Conservation (phyloP, 2,113 vertebrate species). For the Hippocampus guttulatus region DNA sequence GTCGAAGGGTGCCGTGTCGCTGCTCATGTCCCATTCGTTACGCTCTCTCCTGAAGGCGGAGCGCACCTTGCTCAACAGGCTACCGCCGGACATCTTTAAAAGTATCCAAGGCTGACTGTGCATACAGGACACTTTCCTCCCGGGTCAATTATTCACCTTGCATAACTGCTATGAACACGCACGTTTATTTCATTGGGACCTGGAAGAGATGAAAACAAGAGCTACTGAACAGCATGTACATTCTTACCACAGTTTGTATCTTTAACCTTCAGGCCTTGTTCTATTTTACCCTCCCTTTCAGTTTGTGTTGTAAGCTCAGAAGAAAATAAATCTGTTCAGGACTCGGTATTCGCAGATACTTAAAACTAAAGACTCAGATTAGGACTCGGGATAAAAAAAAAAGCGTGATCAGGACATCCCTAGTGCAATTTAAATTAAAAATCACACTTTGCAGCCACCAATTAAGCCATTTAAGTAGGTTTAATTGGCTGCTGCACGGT, state of each 20-base stretch:
- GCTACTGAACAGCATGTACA: background rate
- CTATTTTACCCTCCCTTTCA: background rate
- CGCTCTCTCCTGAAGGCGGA: slow-evolving; percentile 72
- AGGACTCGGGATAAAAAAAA: too few species aligned
- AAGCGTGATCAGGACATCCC: too few species aligned
- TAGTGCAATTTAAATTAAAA: too few species aligned
- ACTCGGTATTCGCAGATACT: too few species aligned
- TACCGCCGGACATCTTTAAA: slow-evolving; percentile 75
- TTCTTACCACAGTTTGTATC: background rate
- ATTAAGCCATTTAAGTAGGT: too few species aligned
- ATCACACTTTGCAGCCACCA: too few species aligned
- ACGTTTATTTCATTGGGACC: slow-evolving; percentile 11
- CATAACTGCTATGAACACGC: background rate
- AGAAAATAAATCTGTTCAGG: too few species aligned
- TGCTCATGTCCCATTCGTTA: slow-evolving; percentile 74
- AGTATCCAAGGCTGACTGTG: background rate
- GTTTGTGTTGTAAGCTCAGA: background rate
- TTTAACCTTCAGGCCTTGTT: background rate
- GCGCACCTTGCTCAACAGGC: slow-evolving; percentile 75
- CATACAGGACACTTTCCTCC: background rate
- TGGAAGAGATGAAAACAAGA: slow-evolving; percentile 7
- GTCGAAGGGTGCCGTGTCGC: slow-evolving; percentile 84
- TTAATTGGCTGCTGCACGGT: too few species aligned
- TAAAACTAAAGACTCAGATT: too few species aligned
- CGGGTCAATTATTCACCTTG: slow-evolving; percentile 37